Conservation (phyloP, 2,888 invertebrate genomes). For the Amphiduros pacificus region DNA sequence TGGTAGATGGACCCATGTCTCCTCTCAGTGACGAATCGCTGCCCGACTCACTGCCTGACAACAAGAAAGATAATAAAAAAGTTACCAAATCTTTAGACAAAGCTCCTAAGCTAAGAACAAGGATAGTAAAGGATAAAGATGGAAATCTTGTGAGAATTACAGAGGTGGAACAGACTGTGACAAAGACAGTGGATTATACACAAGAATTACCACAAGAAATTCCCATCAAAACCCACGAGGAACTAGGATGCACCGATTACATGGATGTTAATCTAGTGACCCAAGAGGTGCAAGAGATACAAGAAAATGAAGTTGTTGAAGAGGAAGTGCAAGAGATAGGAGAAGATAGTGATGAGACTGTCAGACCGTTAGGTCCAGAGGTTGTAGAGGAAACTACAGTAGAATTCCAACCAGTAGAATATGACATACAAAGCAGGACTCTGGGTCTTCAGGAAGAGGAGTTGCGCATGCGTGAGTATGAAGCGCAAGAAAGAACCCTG, state of each 20-base stretch:
- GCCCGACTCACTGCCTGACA: constrained; percentile 1
- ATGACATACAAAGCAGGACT: constrained; percentile 4
- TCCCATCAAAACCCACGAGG: neutral
- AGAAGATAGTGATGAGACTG: neutral
- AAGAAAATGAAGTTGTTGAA: neutral
- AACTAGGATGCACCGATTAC: neutral
- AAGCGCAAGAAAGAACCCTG: neutral
- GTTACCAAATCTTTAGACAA: constrained; percentile 12
- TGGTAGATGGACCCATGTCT: neutral
- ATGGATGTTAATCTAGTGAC: neutral
- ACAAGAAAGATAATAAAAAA: neutral
- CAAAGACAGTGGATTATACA: constrained; percentile 19
- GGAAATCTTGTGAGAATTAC: constrained; percentile 22
- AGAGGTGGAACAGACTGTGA: constrained; percentile 18
- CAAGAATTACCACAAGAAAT: neutral
- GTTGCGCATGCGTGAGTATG: neutral
- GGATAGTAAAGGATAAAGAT: constrained; percentile 17
- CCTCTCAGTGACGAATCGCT: neutral
- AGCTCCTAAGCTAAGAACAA: constrained; percentile 12
- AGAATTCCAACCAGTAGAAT: constrained; percentile 3
- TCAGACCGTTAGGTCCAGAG: neutral
- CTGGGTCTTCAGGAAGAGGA: constrained; percentile 2
- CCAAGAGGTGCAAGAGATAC: neutral
- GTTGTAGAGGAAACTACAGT: constrained; percentile 9
- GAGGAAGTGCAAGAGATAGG: neutral